Evolutionary conservation across 2,888 invertebrate genomes (phyloP).

Genomic region (Drosophila atroscutellata): DNA sequence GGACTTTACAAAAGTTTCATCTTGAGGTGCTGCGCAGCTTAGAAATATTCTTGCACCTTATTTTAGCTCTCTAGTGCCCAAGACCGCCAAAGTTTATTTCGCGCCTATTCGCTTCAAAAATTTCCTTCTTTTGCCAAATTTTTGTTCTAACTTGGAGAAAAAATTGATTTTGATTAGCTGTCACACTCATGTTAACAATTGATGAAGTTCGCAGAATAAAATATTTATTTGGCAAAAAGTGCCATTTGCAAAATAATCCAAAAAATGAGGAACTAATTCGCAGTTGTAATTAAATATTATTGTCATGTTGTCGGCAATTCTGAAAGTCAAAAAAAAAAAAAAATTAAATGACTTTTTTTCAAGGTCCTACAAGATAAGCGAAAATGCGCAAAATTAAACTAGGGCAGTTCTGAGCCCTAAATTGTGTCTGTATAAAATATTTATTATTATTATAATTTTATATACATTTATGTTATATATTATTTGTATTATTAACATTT

Average conservation of each 20-base stretch:
- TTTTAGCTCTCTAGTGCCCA: background rate
- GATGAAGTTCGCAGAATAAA: background rate
- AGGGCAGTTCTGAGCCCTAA: background rate
- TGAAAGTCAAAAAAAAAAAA: background rate
- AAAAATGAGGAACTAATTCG: background rate
- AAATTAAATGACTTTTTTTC: background rate
- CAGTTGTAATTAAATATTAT: background rate
- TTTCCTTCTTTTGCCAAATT: too few species aligned
- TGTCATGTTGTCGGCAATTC: too few species aligned
- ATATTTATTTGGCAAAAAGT: background rate
- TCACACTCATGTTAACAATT: background rate
- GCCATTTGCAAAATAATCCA: background rate
- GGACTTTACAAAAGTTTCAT: background rate
- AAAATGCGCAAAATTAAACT: background rate
- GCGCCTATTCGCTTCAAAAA: too few species aligned
- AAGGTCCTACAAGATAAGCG: background rate
- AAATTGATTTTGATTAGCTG: background rate
- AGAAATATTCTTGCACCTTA: background rate
- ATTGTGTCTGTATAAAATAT: background rate
- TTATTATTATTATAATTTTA: too few species aligned
- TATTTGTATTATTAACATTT: background rate
- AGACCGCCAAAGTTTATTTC: too few species aligned
- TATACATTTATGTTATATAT: rapidly evolving
- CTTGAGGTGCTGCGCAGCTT: background rate
- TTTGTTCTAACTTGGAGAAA: background rate